Base-by-base conservation (phyloP, 2,113 vertebrate genomes). In the rabbit (Oryctolagus cuniculus) region DNA sequence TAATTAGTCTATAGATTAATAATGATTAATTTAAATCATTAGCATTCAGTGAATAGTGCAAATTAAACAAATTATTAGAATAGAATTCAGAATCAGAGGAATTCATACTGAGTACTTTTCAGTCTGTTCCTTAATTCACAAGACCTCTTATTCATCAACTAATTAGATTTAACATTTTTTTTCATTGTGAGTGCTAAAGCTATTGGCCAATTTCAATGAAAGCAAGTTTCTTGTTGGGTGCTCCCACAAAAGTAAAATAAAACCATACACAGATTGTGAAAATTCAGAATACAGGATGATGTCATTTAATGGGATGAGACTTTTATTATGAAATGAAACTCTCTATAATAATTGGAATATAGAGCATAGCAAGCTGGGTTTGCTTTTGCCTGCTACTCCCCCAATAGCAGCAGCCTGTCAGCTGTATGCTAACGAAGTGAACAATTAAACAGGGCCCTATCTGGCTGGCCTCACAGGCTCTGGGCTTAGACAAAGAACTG, bases 361-460 rank as follows among this genome's bases (percentile, higher is more conserved):
- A 98, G 97, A 98, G 97, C 96, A 95, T 98, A 97, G 78, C 97
- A 97, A 96, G 97, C 97, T 93, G 94, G 51, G 61, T 89, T 97
- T 97, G 6, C 92, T 75, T 96, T 98, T 97, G 97, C 97, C 97
- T 96, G 44, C 24, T 75, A 51, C 27, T 83, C 44, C 97, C 97
- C 96, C 96, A 97, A 96, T 75, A 96, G 94, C 97, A 97, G 97
- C 98, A 97, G 96, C 70, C 96, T 97, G 98, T 98, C 99, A 99
- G 99, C 99, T 99, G 99, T 99, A 99, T 99, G 99, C 96, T 99
- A 99, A 99, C 98, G 97, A 98, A 98, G 96, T 94, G 96, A 95
- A 98, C 98, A 98, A 98, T 98, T 98, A 99, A 99, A 98, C 98
- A 95, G 98, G 98, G 97, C 98, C 98, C 98, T 98, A 97, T 98